Base-by-base conservation (phyloP, 2,113 vertebrate species). In the Myrmophylax atrothorax region DNA sequence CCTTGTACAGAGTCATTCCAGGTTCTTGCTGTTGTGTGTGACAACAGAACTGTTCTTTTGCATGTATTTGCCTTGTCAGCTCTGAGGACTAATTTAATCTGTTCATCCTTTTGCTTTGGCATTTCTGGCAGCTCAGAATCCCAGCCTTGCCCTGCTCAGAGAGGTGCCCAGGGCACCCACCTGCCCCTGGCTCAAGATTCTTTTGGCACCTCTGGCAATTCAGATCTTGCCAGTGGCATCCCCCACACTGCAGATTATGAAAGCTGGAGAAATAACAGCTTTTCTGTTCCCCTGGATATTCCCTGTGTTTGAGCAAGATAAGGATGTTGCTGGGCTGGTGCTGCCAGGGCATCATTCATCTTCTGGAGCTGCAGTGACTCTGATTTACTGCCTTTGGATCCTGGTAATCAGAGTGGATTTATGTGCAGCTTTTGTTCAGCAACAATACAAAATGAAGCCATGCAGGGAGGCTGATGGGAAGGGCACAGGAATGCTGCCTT, bases 291-390 rank as follows among this genome's bases (percentile, higher is more conserved):
- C 69, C 40, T 70, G 58, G 22, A 3, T 56, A 9, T 77, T 60
- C 1, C 29, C 42, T 73, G 59, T 73, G 66, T 73, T 95, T 35
- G 56, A 79, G 76, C 92, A 47, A 64, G 95, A 82, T 89, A 70
- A 96, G 75, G 84, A 89, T 94, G 91, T 96, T 96, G 93, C 88
- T 75, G 94, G 95, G 70, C 94, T 82, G 90, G 60, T 94, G 76
- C 82, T 94, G 81, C 72, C 78, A 79, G 81, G 28, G 72, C 86
- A 47, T 90, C 53, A 94, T 80, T 59, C 56, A 24, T 5, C 72
- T 44, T 69, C 17, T 67, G 67, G 82, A 69, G 82, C 46, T 76
- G 91, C 52, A 90, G 86, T 70, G 76, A 67, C 84, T 60, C 82
- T 64, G 74, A 96, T 88, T 91, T 73, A 94, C 72, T 69, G 38